Base-by-base conservation (phyloP, 1,140 invertebrate species). In the Panagrolaimus sp. region DNA sequence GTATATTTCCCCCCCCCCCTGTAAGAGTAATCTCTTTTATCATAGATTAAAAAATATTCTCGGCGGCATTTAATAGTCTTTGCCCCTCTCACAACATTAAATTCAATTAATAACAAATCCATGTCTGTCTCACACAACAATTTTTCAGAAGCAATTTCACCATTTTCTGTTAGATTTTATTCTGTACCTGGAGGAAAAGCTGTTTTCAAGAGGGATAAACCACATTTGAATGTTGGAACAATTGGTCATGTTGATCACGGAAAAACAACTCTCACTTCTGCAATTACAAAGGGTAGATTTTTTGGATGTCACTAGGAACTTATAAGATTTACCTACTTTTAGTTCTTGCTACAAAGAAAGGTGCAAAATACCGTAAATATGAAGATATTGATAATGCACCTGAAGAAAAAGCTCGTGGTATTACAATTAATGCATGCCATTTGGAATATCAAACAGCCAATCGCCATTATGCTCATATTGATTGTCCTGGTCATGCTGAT, bases 171-270 rank as follows among this genome's bases (percentile, higher is more conserved):
- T n/a, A 38, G 21, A 8, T 63, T 73, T 66, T 48, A 58, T 62
- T 71, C 63, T 14, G 62, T 28, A 24, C 73, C 62, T 24, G 74
- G 73, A 43, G 65, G 45, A 43, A 79, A 65, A 71, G 72, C 62
- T 10, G 65, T 65, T 10, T 80, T 73, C 52, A 76, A 82, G 67
- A 68, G 84, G 58, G 76, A 88, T 43, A 97, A 96, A 83, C 93
- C 94, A n/a, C 94, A 98, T 86, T 92, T 93, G 78, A 96, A 96
- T 87, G 88, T 96, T 55, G 94, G 94, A 24, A 98, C 95, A 7
- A 98, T 98, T 80, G 96, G 95, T 0, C 96, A 98, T 86, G 93
- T 98, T 21, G 95, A 98, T 87, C 95, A 98, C 86, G 94, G 95
- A 0, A 98, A 98, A 87, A 96, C 94, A 1, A 97, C 94, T 0